A percentile compares a stretch with the other conserved stretches of the same genome.
Evolutionary conservation across 2,113 vertebrate genomes (phyloP).

Genomic region (Festucalex cinctus): DNA sequence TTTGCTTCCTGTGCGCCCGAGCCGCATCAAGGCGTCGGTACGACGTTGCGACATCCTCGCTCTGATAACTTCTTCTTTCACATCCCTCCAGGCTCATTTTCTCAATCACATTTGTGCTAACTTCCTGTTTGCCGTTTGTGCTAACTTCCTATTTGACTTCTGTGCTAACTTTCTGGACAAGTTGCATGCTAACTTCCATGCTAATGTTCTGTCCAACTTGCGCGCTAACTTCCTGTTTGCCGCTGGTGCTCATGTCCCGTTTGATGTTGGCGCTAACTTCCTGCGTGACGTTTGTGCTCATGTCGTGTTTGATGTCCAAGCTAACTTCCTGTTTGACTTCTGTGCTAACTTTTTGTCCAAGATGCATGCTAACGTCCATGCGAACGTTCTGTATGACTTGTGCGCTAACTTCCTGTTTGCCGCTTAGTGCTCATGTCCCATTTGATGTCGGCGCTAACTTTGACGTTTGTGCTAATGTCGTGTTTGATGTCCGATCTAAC

Average conservation of each 20-base stretch:
- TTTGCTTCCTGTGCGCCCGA: conserved; percentile 93
- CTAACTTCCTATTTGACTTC: background rate
- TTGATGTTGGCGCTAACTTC: too few species aligned
- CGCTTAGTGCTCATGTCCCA: too few species aligned
- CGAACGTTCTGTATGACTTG: background rate
- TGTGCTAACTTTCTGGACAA: background rate
- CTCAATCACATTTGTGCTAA: too few species aligned
- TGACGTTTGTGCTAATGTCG: too few species aligned
- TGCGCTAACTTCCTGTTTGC: background rate
- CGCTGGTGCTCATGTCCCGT: too few species aligned
- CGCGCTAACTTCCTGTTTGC: background rate
- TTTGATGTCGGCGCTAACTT: too few species aligned
- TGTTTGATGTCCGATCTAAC: background rate
- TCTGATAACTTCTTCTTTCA: too few species aligned
- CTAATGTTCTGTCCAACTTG: too few species aligned
- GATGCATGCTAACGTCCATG: too few species aligned
- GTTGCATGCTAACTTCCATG: background rate
- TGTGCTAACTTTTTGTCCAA: background rate
- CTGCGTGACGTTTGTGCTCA: background rate
- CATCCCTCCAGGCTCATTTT: too few species aligned
- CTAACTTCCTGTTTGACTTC: background rate
- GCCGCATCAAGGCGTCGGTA: conserved; percentile 93
- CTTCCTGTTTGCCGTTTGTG: too few species aligned
- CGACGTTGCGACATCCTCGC: conserved; percentile 13
- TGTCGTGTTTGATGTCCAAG: too few species aligned